Evolutionary conservation across 1,140 invertebrate species (phyloP).

Genomic region (Danaus plexippus): DNA sequence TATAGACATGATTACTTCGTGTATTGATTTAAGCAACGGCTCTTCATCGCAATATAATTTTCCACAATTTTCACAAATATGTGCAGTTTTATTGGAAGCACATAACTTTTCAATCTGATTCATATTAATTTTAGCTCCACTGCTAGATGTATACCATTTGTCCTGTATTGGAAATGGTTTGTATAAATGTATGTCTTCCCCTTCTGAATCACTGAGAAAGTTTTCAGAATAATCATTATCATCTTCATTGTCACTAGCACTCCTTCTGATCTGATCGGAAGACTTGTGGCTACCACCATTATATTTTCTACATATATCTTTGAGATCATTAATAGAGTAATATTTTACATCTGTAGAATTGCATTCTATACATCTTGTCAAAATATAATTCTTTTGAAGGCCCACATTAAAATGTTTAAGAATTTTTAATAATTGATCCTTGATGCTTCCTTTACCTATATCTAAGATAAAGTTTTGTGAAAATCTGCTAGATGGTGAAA

Average conservation of each 20-base stretch:
- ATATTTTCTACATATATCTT: conserved; percentile 34
- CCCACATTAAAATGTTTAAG: conserved; percentile 41
- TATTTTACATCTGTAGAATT: conserved; percentile 40
- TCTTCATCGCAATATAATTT: conserved; percentile 58
- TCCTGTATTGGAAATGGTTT: conserved; percentile 15
- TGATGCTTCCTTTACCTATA: conserved; percentile 35
- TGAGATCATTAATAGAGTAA: conserved; percentile 35
- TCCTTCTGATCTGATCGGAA: conserved; percentile 17
- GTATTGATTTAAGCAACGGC: conserved; percentile 14
- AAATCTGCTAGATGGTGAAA: conserved; percentile 38
- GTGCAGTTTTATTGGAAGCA: conserved; percentile 31
- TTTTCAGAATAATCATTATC: conserved; percentile 39
- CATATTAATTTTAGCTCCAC: conserved; percentile 43
- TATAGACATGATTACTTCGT: conserved; percentile 12
- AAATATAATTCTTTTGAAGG: conserved; percentile 38
- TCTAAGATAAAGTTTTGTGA: conserved; percentile 54
- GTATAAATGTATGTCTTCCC: conserved; percentile 40
- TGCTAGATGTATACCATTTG: conserved; percentile 38
- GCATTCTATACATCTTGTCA: conserved; percentile 52
- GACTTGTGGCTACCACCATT: conserved; percentile 12
- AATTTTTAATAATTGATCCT: conserved; percentile 46
- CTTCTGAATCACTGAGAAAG: conserved; percentile 62
- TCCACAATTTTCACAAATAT: conserved; percentile 57
- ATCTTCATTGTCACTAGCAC: conserved; percentile 38
- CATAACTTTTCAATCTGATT: conserved; percentile 34